These are phyloP conservation scores for Morelia viridis DNA, from an alignment of 2,797 vertebrate species.

Conservation along the genomic window DNA sequence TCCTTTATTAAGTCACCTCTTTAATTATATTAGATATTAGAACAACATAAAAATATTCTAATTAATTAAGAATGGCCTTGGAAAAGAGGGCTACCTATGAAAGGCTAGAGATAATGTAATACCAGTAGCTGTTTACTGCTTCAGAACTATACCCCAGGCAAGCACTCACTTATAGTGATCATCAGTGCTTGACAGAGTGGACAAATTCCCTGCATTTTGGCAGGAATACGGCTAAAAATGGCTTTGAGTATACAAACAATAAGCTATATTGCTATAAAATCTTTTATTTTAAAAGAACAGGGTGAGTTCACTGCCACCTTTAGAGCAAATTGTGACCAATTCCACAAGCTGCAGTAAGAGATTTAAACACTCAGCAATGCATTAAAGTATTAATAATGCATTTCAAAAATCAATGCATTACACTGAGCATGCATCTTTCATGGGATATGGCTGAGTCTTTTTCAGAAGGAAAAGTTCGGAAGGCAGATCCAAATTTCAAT, in stretches of 20 bases:
- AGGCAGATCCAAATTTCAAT: not conserved
- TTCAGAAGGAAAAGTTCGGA: not conserved
- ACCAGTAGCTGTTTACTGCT: not conserved
- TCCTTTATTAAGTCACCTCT: slow-evolving; percentile 1
- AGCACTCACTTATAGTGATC: not conserved
- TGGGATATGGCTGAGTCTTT: not conserved
- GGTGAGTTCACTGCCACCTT: not conserved
- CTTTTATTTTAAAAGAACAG: not conserved
- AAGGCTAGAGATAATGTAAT: not conserved
- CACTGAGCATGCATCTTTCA: slow-evolving; percentile 2
- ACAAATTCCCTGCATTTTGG: not conserved
- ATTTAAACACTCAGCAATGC: slow-evolving; percentile 19
- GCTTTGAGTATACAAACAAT: not conserved
- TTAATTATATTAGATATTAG: not conserved
- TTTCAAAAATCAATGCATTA: slow-evolving; percentile 16
- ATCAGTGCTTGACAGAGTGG: not conserved
- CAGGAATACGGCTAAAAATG: not conserved
- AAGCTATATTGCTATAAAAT: not conserved
- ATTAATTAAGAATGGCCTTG: not conserved
- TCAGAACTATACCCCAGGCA: not conserved
- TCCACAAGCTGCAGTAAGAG: not conserved
- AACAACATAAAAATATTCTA: slow-evolving; percentile 3
- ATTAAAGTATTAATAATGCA: slow-evolving; percentile 31
- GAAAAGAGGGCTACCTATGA: not conserved
- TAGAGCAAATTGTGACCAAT: not conserved